These are phyloP conservation scores for Rhorus exstirpatorius DNA, from an alignment of 2,888 invertebrate genomes.

Conservation along the genomic window DNA sequence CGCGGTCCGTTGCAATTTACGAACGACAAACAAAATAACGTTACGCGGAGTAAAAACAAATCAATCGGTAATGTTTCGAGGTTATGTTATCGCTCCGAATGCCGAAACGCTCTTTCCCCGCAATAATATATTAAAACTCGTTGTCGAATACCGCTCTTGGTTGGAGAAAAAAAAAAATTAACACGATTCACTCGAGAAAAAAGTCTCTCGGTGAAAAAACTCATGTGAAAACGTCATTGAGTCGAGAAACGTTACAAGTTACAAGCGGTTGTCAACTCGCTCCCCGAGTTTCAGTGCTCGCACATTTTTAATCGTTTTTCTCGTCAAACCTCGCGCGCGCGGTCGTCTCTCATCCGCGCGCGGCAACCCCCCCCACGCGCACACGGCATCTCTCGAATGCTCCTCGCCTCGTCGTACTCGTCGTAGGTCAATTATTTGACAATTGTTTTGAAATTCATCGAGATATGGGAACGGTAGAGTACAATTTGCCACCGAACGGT, in stretches of 20 bases:
- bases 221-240: too few relatives aligned
- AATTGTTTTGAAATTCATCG: not conserved
- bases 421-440: not conserved
- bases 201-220: too few relatives aligned
- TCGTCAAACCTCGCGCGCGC: too few relatives aligned
- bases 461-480: slow-evolving; percentile 90
- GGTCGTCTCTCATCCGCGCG: too few relatives aligned
- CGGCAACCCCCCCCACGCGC: too few relatives aligned
- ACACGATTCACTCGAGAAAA: too few relatives aligned
- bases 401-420: not conserved
- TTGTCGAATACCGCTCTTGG: too few relatives aligned
- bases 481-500: slow-evolving; percentile 93
- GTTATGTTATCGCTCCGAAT: slow-evolving; percentile 7
- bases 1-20: not conserved
- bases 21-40: not conserved
- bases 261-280: slow-evolving; percentile 42
- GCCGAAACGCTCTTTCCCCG: not conserved
- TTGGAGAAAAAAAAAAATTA: too few relatives aligned
- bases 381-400: too few relatives aligned
- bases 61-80: slow-evolving; percentile 29
- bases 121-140: too few relatives aligned
- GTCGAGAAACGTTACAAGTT: not conserved
- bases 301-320: too few relatives aligned
- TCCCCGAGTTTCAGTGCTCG: too few relatives aligned
- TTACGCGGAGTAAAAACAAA: not conserved